Percentiles rank a stretch among this genome's conserved stretches.
phyloP scores from a whole-genome alignment of 2,888 invertebrate genomes.

The Philereme vetulata region DNA sequence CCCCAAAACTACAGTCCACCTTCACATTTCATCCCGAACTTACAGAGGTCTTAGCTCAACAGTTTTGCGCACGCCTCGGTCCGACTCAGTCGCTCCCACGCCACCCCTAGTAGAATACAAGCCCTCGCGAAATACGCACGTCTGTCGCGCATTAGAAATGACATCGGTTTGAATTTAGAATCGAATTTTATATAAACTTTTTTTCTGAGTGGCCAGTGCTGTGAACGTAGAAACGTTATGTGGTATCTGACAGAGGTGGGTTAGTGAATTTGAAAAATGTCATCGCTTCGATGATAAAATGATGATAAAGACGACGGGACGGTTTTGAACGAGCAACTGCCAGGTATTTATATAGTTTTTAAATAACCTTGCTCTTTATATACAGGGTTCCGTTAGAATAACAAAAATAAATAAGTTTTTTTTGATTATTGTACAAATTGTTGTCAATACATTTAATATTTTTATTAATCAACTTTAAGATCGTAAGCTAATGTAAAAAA shows the following conservation, averaged over 20 bases:
- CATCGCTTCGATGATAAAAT: slow-evolving; percentile 59
- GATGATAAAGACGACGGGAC: slow-evolving; percentile 50
- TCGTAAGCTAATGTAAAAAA: too few species aligned
- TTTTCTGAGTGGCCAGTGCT: slow-evolving; percentile 51
- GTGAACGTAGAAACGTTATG: slow-evolving; percentile 55
- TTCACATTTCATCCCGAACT: slow-evolving; percentile 20
- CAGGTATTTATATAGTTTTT: slow-evolving; percentile 48
- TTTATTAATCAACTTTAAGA: too few species aligned
- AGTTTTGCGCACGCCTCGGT: slow-evolving; percentile 77
- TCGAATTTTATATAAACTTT: slow-evolving; percentile 42
- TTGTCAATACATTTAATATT: too few species aligned
- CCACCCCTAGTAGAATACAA: slow-evolving; percentile 50
- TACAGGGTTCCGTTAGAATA: too few species aligned
- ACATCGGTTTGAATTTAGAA: slow-evolving; percentile 50
- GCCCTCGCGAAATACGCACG: slow-evolving; percentile 55
- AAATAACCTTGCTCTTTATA: neutral
- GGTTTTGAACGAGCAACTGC: slow-evolving; percentile 56
- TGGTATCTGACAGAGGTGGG: slow-evolving; percentile 65
- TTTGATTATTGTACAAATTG: too few species aligned
- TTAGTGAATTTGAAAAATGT: slow-evolving; percentile 51
- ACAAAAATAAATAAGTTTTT: too few species aligned
- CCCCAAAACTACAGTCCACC: slow-evolving; percentile 4
- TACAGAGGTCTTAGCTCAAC: slow-evolving; percentile 52
- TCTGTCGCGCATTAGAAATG: slow-evolving; percentile 41
- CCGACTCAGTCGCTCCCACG: slow-evolving; percentile 47